Conservation (phyloP, 2,888 invertebrate species). For the Tromatobia lineatoria region DNA sequence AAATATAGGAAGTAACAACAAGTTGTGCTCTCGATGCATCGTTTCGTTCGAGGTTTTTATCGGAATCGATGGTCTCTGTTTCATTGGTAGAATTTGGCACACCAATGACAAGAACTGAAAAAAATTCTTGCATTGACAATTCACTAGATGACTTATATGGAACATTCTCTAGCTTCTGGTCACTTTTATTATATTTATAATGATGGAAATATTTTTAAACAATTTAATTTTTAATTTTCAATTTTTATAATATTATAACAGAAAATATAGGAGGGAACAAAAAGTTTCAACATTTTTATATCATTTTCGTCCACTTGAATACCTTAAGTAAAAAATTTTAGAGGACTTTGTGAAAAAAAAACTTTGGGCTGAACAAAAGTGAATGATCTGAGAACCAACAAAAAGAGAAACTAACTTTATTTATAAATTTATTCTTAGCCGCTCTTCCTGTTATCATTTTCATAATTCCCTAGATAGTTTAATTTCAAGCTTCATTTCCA, state of each 20-base stretch:
- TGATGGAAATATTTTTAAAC: too few relatives aligned
- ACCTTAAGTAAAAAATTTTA: too few relatives aligned
- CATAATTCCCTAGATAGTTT: slow-evolving; percentile 19
- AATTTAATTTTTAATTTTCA: too few relatives aligned
- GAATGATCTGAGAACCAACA: background rate
- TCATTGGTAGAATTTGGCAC: slow-evolving; percentile 1
- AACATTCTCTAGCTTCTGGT: background rate
- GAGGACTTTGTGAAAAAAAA: too few relatives aligned
- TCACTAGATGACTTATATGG: background rate
- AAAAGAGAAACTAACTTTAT: slow-evolving; percentile 10
- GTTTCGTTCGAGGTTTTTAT: slow-evolving; percentile 52
- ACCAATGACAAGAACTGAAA: background rate
- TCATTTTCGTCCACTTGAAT: too few relatives aligned
- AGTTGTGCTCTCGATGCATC: slow-evolving; percentile 25
- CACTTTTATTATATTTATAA: too few relatives aligned
- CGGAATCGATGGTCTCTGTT: slow-evolving; percentile 25
- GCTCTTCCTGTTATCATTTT: slow-evolving; percentile 18
- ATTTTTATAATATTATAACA: too few relatives aligned
- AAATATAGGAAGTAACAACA: too few relatives aligned
- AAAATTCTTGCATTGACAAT: background rate
- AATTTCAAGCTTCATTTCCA: slow-evolving; percentile 3
- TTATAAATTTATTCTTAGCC: background rate
- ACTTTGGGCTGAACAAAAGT: slow-evolving; percentile 8
- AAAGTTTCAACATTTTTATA: too few relatives aligned
- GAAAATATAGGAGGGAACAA: too few relatives aligned